Conservation (phyloP, 2,888 invertebrate genomes). For the Tenthredo amoena region DNA sequence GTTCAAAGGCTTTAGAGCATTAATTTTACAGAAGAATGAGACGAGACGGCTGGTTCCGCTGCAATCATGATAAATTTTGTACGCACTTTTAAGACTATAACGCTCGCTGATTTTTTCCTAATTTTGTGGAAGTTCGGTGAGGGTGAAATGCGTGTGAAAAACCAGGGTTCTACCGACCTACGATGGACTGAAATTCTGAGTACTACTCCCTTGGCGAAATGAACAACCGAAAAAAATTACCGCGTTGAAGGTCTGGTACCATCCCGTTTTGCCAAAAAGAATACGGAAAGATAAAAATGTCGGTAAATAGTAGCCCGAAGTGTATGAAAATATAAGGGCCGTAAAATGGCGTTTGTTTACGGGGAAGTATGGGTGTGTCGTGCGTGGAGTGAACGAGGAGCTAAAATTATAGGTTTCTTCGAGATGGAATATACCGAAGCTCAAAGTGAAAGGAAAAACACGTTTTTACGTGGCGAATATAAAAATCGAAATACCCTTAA, state of each 20-base stretch:
- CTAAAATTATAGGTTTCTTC: neutral
- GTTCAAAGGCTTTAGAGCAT: neutral
- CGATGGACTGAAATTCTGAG: neutral
- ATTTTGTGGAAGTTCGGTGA: constrained; percentile 5
- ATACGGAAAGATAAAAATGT: neutral
- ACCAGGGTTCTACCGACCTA: neutral
- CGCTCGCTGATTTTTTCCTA: neutral
- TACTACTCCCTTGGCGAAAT: constrained; percentile 5
- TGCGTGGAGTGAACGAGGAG: constrained; percentile 1
- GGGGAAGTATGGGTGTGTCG: neutral
- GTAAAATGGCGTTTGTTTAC: constrained; percentile 31
- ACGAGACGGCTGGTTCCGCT: constrained; percentile 6
- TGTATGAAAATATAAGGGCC: neutral
- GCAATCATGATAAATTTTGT: constrained; percentile 32
- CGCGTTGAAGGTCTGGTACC: neutral
- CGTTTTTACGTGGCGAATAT: neutral
- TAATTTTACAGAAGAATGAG: neutral
- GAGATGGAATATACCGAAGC: constrained; percentile 1
- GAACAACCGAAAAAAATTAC: constrained; percentile 20
- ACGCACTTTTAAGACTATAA: neutral
- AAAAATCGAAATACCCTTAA: constrained; percentile 16
- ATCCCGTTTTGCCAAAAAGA: neutral
- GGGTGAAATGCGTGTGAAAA: neutral
- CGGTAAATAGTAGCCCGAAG: neutral
- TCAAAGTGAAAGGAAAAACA: constrained; percentile 23